Evolutionary conservation across 2,888 invertebrate species (phyloP), one percentile per base, ranked within the genome.

Genomic region (Melolontha melolontha): DNA sequence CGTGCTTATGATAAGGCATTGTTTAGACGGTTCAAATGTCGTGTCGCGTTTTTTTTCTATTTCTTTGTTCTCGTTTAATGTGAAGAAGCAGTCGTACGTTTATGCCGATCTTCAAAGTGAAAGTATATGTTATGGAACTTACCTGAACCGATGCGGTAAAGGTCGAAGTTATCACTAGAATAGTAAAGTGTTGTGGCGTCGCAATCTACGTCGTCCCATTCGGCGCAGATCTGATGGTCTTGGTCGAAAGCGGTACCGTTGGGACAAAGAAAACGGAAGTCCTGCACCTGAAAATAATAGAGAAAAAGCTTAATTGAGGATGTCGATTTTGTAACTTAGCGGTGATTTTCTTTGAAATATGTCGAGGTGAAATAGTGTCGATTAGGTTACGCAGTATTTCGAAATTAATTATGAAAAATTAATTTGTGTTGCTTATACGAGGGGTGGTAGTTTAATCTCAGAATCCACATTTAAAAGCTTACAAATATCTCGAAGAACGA

Each of bases 231-330:
- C 84, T 95, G 94, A 67, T 94, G 93, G 81, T 95, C 94, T 81
- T 95, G 95, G 83, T 96, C 95, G 85, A 96, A 96, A 73, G 94
- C 90, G 1, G 95, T 95, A 75, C 93, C 92, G 76, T 95, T 95
- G 41, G 95, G 95, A 79, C 95, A 95, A 80, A 94, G 88, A 85
- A 95, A 95, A 79, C 94, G 89, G 87, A 91, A 93, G 85, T 93
- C 92, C 81, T 92, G 88, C 69, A 92, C 84, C 90, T 90, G 78
- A 47, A 80, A 80, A 66, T 50, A n/a, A 34, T 10, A 10, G 10
- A 34, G 40, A 16, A 41, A 52, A 54, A 42, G 40, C 44, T 42
- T 59, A 50, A 66, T 66, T 50, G 57, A 55, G 66, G 66, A 66
- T 59, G 41, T 27, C n/a, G 57, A 14, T 66, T 57, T 41, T 47